Evolutionary conservation across 2,113 vertebrate species (phyloP).

Genomic region (Meriones unguiculatus): DNA sequence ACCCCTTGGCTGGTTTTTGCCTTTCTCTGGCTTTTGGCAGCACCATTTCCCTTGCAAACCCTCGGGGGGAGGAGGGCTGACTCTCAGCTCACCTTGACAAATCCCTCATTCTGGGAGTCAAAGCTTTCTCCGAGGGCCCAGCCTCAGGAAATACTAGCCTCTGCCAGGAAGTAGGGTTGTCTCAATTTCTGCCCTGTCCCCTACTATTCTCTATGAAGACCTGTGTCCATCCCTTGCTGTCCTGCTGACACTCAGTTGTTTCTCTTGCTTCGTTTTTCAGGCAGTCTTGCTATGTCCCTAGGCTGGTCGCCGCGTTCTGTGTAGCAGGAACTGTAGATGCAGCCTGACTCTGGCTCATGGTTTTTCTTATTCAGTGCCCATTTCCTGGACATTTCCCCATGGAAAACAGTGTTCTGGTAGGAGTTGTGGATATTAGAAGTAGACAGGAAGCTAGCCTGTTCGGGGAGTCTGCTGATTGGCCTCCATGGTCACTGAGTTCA

Average conservation of each 20-base stretch:
- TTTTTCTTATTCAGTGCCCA: not conserved
- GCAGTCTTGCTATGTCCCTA: not conserved
- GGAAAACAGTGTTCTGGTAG: not conserved
- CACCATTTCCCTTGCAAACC: not conserved
- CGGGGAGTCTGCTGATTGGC: not conserved
- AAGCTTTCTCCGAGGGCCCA: not conserved
- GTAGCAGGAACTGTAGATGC: not conserved
- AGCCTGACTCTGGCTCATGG: not conserved
- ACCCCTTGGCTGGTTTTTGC: not conserved
- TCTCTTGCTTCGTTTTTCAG: not conserved
- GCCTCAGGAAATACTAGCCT: not conserved
- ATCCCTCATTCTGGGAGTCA: not conserved
- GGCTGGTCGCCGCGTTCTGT: not conserved
- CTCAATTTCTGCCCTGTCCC: not conserved
- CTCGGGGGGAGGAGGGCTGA: not conserved
- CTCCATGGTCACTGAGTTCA: not conserved
- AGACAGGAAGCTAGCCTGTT: not conserved
- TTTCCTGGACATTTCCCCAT: not conserved
- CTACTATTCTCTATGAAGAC: not conserved
- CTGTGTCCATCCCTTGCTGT: not conserved
- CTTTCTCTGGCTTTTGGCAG: not conserved
- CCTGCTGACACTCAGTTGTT: not conserved
- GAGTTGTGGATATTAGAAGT: not conserved
- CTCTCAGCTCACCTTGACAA: not conserved
- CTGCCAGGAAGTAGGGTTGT: not conserved